phyloP scores from a whole-genome alignment of 2,113 vertebrate species.

The Lagopus muta region DNA sequence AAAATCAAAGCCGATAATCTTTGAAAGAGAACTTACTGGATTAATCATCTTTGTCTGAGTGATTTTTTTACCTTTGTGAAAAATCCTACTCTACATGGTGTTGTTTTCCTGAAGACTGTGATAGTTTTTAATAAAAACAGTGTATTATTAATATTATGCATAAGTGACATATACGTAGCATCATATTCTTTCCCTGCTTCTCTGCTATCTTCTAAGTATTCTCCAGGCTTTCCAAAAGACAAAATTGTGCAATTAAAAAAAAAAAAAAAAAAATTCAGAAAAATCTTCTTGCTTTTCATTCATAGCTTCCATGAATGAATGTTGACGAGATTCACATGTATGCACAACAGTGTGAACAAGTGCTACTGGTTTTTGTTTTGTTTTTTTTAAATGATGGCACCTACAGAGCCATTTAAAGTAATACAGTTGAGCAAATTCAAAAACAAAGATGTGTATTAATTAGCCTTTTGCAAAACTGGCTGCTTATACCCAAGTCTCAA shows the following conservation, averaged over 20 bases:
- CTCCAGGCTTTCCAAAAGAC: background rate
- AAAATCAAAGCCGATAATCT: background rate
- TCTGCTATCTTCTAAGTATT: background rate
- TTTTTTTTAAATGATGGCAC: background rate
- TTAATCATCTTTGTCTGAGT: background rate
- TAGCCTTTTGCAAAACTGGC: constrained; percentile 10
- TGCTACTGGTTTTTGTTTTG: background rate
- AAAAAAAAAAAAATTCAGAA: background rate
- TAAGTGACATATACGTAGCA: background rate
- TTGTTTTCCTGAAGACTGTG: background rate
- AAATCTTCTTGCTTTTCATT: background rate
- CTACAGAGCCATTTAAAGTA: background rate
- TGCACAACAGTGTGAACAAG: background rate
- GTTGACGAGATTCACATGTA: background rate
- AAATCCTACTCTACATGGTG: background rate
- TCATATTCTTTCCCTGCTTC: background rate
- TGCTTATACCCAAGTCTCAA: background rate
- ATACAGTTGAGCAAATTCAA: constrained; percentile 4
- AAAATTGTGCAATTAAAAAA: background rate
- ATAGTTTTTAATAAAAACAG: background rate
- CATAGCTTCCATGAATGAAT: background rate
- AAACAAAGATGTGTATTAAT: constrained; percentile 7
- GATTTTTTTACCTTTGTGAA: background rate
- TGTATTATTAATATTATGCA: background rate
- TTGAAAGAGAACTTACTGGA: background rate